Evolutionary conservation across 1,140 invertebrate species (phyloP).

Genomic region (Pseudomyrmex pallidus): DNA sequence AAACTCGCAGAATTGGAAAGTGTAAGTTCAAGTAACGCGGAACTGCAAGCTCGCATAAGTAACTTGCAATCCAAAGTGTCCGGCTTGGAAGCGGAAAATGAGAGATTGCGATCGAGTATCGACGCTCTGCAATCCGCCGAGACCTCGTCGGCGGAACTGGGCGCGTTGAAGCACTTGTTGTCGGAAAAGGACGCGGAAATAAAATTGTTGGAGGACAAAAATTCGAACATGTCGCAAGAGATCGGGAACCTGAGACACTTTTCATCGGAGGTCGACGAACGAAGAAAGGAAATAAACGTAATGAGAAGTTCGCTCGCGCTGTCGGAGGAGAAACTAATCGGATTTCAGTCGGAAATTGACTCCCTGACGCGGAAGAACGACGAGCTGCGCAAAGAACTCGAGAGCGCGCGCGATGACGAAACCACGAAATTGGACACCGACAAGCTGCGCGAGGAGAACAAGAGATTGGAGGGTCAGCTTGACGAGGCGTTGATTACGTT

Average conservation of each 20-base stretch:
- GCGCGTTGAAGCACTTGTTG: conserved; percentile 61
- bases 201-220: conserved; percentile 68
- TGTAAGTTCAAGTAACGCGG: background rate
- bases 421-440: conserved; percentile 69
- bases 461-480: conserved; percentile 79
- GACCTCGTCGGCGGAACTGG: conserved; percentile 40
- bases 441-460: conserved; percentile 78
- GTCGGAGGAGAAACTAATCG: conserved; percentile 47
- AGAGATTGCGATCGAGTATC: conserved; percentile 44
- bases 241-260: conserved; percentile 67
- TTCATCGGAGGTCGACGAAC: conserved; percentile 54
- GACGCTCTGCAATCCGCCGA: conserved; percentile 27
- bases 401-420: conserved; percentile 25
- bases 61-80: conserved; percentile 59
- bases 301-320: conserved; percentile 35
- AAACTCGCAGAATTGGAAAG: conserved; percentile 53
- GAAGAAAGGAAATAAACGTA: conserved; percentile 40
- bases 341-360: conserved; percentile 61
- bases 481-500: conserved; percentile 82
- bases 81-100: conserved; percentile 58
- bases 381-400: conserved; percentile 66
- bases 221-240: conserved; percentile 68
- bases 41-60: conserved; percentile 47
- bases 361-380: conserved; percentile 60
- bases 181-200: conserved; percentile 72